Base-by-base conservation (phyloP, 2,888 invertebrate species). In the Pachymerium ferrugineum region DNA sequence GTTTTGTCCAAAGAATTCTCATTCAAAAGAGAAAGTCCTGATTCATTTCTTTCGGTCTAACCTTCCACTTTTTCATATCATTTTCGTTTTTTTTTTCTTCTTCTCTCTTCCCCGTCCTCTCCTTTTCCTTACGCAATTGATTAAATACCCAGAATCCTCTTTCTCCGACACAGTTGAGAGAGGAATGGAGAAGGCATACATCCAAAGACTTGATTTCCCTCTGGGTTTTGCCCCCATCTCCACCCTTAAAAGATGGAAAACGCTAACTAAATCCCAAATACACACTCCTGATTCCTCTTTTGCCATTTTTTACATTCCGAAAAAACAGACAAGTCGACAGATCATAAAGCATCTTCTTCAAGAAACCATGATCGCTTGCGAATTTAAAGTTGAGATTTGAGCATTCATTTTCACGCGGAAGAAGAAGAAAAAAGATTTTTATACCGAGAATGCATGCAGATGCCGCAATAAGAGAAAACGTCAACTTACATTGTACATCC, bases 401-500 rank as follows among this genome's bases (percentile, higher is more conserved):
- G n/a, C n/a, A n/a, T 38, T 38, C 38, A 38, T n/a, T 38, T 33
- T 12, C 6, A n/a, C n/a, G n/a, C n/a, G n/a, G n/a, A n/a, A n/a
- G n/a, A n/a, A n/a, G n/a, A n/a, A n/a, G n/a, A n/a, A n/a, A n/a
- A n/a, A n/a, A n/a, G n/a, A n/a, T n/a, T n/a, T n/a, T n/a, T n/a
- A n/a, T n/a, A n/a, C n/a, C n/a, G n/a, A n/a, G n/a, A n/a, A n/a
- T n/a, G n/a, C n/a, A n/a, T n/a, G n/a, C n/a, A n/a, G n/a, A n/a
- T n/a, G n/a, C n/a, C n/a, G n/a, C n/a, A 38, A n/a, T 8, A 35
- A 71, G 3, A 71, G 14, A 30, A 70, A 10, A n/a, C 10, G 14
- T 70, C 16, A 62, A 88, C 92, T 89, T 85, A 94, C 94, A 93
- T 76, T 90, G 86, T 8, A 94, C 91, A 81, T 92, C 90, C 73